Evolutionary conservation across 2,888 invertebrate genomes (phyloP), one percentile per base, ranked within the genome.

Genomic region (Drosophila nigricruria): DNA sequence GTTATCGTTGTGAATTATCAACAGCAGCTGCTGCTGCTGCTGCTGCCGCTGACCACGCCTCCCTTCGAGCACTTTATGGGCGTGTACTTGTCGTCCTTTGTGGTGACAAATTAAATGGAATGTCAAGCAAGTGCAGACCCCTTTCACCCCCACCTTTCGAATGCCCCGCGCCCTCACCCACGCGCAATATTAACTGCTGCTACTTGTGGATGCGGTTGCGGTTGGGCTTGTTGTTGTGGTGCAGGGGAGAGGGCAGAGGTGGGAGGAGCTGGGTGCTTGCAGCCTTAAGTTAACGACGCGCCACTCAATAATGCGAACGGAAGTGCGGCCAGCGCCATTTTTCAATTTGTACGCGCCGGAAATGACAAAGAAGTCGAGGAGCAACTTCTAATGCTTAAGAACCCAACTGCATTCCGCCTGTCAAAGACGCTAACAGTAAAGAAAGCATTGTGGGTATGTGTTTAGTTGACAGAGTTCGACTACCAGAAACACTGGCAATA

Each of bases 301-400:
- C 69, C 66, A 61, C 73, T 88, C 86, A 88, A 79, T 88, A 89
- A 77, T 70, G 65, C 50, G 70, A 82, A 53, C 85, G 83, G 84
- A 85, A 77, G 80, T 88, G 80, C 77, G 88, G 73, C 82, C 66
- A 75, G 59, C 73, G 82, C 75, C 77, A 89, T 89, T 88, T 89
- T 88, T 88, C 84, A 89, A 88, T 82, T 79, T 82, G 63, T 77
- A 67, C 77, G 68, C 80, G 64, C 84, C 89, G 89, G 82, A 83
- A 89, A 88, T 75, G 88, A 70, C 86, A 82, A 71, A 56, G 62
- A 58, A 70, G 72, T 43, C 57, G 36, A 53, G 61, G 52, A 23
- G 27, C 54, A 56, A 58, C 62, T 60, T 32, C 57, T 60, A 68
- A 66, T 58, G 78, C 66, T 27, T 57, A 63, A 43, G 54, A 52